Percentiles rank a stretch among this genome's conserved stretches.
These are phyloP conservation scores for Euwallacea similis DNA, from an alignment of 1,140 invertebrate species.

Conservation along the genomic window DNA sequence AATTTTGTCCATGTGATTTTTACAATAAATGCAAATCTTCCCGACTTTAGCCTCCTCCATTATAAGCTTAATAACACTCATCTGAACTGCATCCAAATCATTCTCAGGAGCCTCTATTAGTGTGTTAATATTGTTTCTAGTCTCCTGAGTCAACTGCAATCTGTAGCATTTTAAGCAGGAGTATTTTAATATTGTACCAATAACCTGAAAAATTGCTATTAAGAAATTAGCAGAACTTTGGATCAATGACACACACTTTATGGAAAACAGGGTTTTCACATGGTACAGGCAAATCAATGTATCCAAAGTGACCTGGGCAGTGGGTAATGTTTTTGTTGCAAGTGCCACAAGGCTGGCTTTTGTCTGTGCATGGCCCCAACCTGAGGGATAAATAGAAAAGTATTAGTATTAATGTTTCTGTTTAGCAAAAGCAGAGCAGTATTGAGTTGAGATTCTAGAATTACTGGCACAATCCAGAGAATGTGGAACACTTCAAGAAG, in stretches of 20 bases:
- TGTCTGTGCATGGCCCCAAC: conserved; percentile 62
- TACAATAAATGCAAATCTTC: conserved; percentile 68
- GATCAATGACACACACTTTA: conserved; percentile 54
- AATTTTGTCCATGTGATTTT: conserved; percentile 61
- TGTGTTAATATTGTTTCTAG: conserved; percentile 52
- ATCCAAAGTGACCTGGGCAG: conserved; percentile 94
- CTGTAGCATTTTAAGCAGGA: conserved; percentile 72
- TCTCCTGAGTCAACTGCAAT: conserved; percentile 65
- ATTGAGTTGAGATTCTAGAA: no score
- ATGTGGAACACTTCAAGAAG: no score
- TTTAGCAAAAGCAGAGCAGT: no score
- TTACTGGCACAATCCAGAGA: no score
- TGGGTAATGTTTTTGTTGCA: conserved; percentile 70
- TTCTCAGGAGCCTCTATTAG: conserved; percentile 6
- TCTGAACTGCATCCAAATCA: conserved; percentile 16
- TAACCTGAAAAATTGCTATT: conserved; percentile 55
- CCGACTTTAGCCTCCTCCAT: conserved; percentile 59
- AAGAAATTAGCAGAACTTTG: background rate
- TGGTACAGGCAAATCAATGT: conserved; percentile 88
- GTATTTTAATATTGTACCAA: conserved; percentile 69
- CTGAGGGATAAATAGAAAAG: conserved; percentile 10
- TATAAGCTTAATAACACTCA: conserved; percentile 59
- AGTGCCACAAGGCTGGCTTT: conserved; percentile 76
- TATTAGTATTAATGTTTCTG: no score
- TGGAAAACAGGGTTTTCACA: conserved; percentile 93